Base-by-base conservation (phyloP, 1,140 invertebrate species). In the Zaprionus gabonicus region DNA sequence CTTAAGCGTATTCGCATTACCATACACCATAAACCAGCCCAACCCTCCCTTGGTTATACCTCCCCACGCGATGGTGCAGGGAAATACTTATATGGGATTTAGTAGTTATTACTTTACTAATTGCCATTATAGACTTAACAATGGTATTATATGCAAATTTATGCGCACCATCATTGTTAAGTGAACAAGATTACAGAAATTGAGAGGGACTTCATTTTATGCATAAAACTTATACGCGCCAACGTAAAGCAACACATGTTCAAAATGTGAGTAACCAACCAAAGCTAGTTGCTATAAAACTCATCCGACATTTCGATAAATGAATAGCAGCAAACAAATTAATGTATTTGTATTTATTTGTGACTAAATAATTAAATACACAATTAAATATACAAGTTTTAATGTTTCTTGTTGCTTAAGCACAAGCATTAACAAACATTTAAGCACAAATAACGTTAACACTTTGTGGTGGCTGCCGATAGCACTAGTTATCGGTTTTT, bases 1-100 rank as follows among this genome's bases (percentile, higher is more conserved):
- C 83, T 87, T 87, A 87, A 83, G 83, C 68, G 68, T 60, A 66
- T 80, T 72, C 73, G 74, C 57, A 46, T 76, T 78, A 69, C 74
- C 65, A 81, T 72, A 63, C 78, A 88, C 81, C 67, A 63, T 78
- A 88, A 84, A 73, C 78, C 73, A 53, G 55, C 68, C 78, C 36
- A 34, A 3, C 36, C 6, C 20, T 17, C 53, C 13, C 31, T 36
- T 67, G n/a, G 27, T 5, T 13, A 25, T 44, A 31, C 10, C 57
- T 10, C 6, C 46, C 1, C 3, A 7, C 10, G 3, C 20, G 28
- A 0, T 34, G 27, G 6, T 27, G 3, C 9, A 13, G 76, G 55
- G 63, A 66, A 83, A 86, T 88, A 83, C 80, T 83, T 87, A 76
- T 10, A 0, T 34, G 31, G 9, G 70, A 71, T 71, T 49, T 75